Evolutionary conservation across 30 jellyfish, hydroid and myxozoan genomes (phyloP).

Genomic region (Hydractinia echinata): DNA sequence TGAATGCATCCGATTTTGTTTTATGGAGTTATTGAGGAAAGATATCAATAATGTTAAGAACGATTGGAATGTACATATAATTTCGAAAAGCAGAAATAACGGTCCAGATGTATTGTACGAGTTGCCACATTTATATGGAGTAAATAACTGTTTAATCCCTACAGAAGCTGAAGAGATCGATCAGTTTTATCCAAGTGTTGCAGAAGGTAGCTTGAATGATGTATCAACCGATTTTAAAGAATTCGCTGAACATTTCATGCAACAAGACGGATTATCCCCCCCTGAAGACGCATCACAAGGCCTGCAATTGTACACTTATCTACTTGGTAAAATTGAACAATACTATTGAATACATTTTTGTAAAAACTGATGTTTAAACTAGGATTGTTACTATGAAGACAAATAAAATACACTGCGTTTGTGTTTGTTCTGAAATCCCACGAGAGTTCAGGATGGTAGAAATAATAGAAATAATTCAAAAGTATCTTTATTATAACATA

Average conservation of each 20-base stretch:
- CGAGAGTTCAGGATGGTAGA: too few species aligned
- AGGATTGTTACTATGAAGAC: too few species aligned
- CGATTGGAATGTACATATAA: conserved; percentile 35
- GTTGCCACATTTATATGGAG: conserved; percentile 35
- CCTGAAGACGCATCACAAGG: background rate
- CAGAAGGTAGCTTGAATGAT: conserved; percentile 22
- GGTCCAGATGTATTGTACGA: conserved; percentile 48
- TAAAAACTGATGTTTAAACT: too few species aligned
- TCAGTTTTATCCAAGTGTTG: conserved; percentile 23
- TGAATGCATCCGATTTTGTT: conserved; percentile 56
- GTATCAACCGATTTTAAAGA: conserved; percentile 35
- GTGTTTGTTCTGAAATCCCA: too few species aligned
- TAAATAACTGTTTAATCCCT: conserved; percentile 13
- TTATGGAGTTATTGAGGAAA: conserved; percentile 40
- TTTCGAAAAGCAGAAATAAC: conserved; percentile 24
- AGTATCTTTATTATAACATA: too few species aligned
- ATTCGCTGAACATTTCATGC: conserved; percentile 30
- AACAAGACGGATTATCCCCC: conserved; percentile 8
- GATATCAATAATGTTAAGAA: conserved; percentile 45
- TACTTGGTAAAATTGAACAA: background rate
- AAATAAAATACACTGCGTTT: too few species aligned
- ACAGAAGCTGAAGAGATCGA: conserved; percentile 31
- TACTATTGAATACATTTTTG: background rate
- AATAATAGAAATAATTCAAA: too few species aligned
- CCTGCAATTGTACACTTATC: background rate